phyloP scores from a whole-genome alignment of 2,113 vertebrate genomes.

The Protomyctophum bolini region DNA sequence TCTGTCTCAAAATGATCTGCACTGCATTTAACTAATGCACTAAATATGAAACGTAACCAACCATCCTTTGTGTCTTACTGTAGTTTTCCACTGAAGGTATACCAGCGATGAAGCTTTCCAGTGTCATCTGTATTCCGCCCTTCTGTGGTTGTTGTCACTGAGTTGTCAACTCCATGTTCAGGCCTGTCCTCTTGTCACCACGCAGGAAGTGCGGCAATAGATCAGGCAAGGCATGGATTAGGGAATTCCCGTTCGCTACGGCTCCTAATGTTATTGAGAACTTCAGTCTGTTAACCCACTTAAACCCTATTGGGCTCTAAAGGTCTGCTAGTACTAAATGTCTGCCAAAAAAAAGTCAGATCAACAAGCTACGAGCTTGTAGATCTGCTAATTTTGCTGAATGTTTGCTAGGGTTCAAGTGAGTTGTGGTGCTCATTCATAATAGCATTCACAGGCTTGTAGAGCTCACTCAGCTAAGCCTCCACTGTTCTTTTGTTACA shows the following conservation, averaged over 20 bases:
- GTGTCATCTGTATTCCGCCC: constrained; percentile 12
- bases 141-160: constrained; percentile 3
- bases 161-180: constrained; percentile 45
- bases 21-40: neutral
- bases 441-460: constrained; percentile 24
- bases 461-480: constrained; percentile 31
- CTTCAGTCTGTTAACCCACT: constrained; percentile 19
- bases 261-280: constrained; percentile 45
- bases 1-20: neutral
- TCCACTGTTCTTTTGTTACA: constrained; percentile 44
- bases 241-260: constrained; percentile 13
- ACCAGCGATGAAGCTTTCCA: neutral
- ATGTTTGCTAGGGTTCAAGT: constrained; percentile 15
- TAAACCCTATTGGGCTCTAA: too few relatives aligned
- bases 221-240: constrained; percentile 26
- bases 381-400: too few relatives aligned
- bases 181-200: constrained; percentile 55
- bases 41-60: neutral
- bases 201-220: constrained; percentile 35
- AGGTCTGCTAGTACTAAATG: too few relatives aligned
- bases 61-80: neutral
- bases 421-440: constrained; percentile 41
- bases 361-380: too few relatives aligned
- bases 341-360: too few relatives aligned
- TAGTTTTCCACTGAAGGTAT: neutral